These are phyloP conservation scores for Corythaixoides concolor DNA, from an alignment of 2,113 vertebrate species.

Conservation along the genomic window DNA sequence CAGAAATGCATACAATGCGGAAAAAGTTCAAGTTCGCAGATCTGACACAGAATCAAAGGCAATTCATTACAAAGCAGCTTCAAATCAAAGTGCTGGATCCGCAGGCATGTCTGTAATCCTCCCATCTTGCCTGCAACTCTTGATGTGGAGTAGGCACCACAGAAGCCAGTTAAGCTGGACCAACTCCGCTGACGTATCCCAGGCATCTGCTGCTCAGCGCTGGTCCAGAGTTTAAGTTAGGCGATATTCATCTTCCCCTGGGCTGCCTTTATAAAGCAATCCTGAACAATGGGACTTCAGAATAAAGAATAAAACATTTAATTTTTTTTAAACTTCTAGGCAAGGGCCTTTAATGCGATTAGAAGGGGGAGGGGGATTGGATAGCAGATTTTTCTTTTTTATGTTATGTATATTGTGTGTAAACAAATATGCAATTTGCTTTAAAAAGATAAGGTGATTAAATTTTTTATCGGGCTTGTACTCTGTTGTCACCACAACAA, in stretches of 20 bases:
- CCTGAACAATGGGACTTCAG: conserved; percentile 67
- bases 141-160: neutral
- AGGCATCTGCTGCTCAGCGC: conserved; percentile 41
- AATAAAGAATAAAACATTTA: conserved; percentile 59
- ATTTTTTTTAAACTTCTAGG: conserved; percentile 10
- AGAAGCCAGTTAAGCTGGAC: conserved; percentile 38
- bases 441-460: conserved; percentile 85
- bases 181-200: neutral
- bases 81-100: conserved; percentile 27
- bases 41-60: conserved; percentile 42
- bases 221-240: conserved; percentile 32
- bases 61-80: conserved; percentile 54
- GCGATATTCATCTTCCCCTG: conserved; percentile 58
- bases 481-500: conserved; percentile 78
- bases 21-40: neutral
- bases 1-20: neutral
- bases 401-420: conserved; percentile 69
- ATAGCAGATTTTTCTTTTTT: conserved; percentile 64
- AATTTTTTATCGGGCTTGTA: conserved; percentile 80
- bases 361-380: conserved; percentile 39
- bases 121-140: conserved; percentile 19
- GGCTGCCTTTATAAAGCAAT: conserved; percentile 51
- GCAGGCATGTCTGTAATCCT: conserved; percentile 17
- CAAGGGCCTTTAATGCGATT: conserved; percentile 55
- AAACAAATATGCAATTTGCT: conserved; percentile 85